Percentiles rank a stretch among this genome's conserved stretches.
These are phyloP conservation scores for Aegotheles bennettii DNA, from an alignment of 2,113 vertebrate genomes.

Conservation along the genomic window DNA sequence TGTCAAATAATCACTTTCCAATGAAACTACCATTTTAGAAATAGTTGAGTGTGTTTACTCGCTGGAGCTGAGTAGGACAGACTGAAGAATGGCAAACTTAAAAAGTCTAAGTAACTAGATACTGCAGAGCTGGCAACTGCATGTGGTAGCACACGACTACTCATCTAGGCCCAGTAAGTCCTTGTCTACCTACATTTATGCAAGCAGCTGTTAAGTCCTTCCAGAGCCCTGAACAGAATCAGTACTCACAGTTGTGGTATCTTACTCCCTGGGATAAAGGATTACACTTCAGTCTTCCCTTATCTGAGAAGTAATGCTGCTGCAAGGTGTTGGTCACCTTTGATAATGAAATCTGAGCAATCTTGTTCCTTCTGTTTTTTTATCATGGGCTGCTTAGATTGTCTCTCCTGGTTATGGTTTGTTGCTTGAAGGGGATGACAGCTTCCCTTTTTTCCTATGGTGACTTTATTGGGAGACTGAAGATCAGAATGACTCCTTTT, in stretches of 20 bases:
- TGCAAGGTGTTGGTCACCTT: background rate
- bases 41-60: background rate
- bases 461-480: background rate
- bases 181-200: background rate
- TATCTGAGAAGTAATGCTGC: background rate
- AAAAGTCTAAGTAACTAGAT: background rate
- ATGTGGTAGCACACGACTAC: background rate
- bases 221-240: background rate
- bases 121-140: background rate
- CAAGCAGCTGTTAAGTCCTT: background rate
- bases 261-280: background rate
- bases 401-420: background rate
- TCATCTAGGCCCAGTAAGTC: background rate
- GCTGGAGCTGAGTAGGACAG: background rate
- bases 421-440: background rate
- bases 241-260: background rate
- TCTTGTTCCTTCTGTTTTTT: background rate
- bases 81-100: background rate
- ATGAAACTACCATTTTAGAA: background rate
- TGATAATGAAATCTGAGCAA: background rate
- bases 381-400: background rate
- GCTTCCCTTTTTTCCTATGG: background rate
- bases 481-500: background rate
- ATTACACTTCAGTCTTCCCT: background rate
- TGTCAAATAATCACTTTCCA: background rate